Base-by-base conservation (phyloP, 2,888 invertebrate genomes). In the Trissolcus japonicus region DNA sequence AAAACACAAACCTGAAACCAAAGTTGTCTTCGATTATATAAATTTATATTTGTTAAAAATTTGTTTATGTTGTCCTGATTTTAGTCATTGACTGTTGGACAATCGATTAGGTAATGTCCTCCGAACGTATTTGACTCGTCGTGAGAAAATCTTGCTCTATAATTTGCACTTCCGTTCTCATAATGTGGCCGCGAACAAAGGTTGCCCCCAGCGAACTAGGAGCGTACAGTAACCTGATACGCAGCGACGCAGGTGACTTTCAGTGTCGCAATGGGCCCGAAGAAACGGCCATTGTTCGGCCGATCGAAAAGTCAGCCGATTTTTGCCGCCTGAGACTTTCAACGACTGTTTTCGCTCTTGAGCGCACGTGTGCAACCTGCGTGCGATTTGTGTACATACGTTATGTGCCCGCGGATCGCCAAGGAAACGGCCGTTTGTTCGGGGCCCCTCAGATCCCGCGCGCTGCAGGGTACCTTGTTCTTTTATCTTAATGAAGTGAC, bases 121-220 rank as follows among this genome's bases (percentile, higher is more conserved):
- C 19, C 2, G 6, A 29, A 6, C 7, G n/a, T n/a, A 7, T 35
- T 35, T 35, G 35, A 51, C 29, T 54, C 61, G 76, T 80, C 80
- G 80, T 80, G 80, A 80, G 78, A 80, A 80, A 78, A 67, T 74
- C 53, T 60, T 41, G 66, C 46, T 80, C 83, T 84, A 80, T 88
- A 88, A 88, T 88, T 88, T 88, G 85, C 83, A 87, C 88, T 88
- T 88, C 88, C 88, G 88, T 88, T 88, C 86, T 85, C 85, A 86
- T 81, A 84, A 82, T 74, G 79, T 71, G 71, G 65, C 71, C 54
- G 67, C 66, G 79, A 78, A 83, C 81, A 84, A 83, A 51, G 69
- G 66, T 59, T 78, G 79, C 85, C 83, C 84, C 84, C 85, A 83
- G 86, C 83, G 82, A 82, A 84, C 66, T 78, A 62, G 17, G 14